Evolutionary conservation across 1,140 invertebrate genomes (phyloP).

Genomic region (Drosophila sucinea): DNA sequence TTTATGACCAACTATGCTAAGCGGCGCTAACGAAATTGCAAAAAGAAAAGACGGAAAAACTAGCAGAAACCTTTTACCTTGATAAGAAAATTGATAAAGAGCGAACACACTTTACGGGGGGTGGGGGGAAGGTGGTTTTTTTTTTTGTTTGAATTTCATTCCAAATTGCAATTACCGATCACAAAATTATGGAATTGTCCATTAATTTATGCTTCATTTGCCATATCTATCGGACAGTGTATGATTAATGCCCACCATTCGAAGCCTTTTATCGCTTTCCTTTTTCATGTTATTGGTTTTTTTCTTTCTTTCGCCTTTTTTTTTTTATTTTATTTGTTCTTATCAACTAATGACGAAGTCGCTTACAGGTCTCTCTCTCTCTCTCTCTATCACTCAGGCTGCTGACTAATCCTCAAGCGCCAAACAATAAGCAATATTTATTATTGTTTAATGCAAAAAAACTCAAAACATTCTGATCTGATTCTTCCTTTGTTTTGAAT

Average conservation of each 20-base stretch:
- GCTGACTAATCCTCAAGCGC: neutral
- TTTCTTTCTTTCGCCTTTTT: neutral
- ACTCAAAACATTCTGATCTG: no score
- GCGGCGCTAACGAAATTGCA: neutral
- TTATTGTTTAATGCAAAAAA: neutral
- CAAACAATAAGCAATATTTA: neutral
- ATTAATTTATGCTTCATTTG: conserved; percentile 9
- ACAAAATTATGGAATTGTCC: conserved; percentile 10
- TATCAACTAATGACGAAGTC: conserved; percentile 14
- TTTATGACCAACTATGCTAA: conserved; percentile 11
- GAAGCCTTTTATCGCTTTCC: conserved; percentile 12
- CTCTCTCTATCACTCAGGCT: no score
- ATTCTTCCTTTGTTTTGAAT: no score
- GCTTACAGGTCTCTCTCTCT: neutral
- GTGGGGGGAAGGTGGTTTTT: no score
- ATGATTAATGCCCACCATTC: conserved; percentile 8
- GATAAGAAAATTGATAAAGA: conserved; percentile 1
- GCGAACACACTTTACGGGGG: no score
- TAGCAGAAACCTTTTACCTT: conserved; percentile 26
- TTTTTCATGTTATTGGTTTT: neutral
- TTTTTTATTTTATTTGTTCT: neutral
- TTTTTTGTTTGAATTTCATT: conserved; percentile 18
- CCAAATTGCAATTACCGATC: conserved; percentile 26
- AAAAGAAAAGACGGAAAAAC: neutral
- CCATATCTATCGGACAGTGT: neutral